Base-by-base conservation (phyloP, 2,888 invertebrate genomes). In the Calliphora vomitoria region DNA sequence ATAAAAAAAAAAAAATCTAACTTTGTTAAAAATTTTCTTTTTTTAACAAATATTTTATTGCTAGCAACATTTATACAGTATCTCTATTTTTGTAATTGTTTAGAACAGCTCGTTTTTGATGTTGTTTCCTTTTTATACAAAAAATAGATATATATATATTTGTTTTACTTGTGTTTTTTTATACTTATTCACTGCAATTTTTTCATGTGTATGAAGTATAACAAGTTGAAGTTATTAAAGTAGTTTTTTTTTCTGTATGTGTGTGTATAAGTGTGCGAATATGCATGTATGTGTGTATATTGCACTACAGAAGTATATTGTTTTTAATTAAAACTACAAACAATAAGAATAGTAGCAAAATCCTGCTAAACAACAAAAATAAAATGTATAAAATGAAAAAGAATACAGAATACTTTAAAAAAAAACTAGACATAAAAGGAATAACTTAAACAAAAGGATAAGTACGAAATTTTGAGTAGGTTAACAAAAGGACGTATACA, bases 291-390 rank as follows among this genome's bases (percentile, higher is more conserved):
- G 50, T 71, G 38, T 66, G 55, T 25, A 55, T 64, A 55, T 64
- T 35, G 25, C 74, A 35, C 66, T 66, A 74, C 55, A 69, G 50
- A 55, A 71, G 62, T 64, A 64, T 69, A 85, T 81, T 81, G 69
- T 85, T 85, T 85, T 81, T 85, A 85, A 81, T 85, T 85, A 76
- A 81, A 85, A 81, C 62, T 69, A 47, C 69, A 75, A 80, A 75
- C 79, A 85, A 64, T 58, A 71, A 62, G 55, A 75, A 78, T 20
- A 64, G 71, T 62, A 78, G 35, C 68, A 75, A 47, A 62, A 75
- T 71, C 50, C 44, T 41, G 18, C 47, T 66, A 72, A 18, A 38
- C 38, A 50, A 50, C n/a, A 44, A 4, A 44, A 66, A 66, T 44
- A 75, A 74, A 74, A 66, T 58, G 58, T 55, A 62, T 15, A 60